Conservation (phyloP, 2,113 vertebrate species). For the Rhagologus leucostigma region DNA sequence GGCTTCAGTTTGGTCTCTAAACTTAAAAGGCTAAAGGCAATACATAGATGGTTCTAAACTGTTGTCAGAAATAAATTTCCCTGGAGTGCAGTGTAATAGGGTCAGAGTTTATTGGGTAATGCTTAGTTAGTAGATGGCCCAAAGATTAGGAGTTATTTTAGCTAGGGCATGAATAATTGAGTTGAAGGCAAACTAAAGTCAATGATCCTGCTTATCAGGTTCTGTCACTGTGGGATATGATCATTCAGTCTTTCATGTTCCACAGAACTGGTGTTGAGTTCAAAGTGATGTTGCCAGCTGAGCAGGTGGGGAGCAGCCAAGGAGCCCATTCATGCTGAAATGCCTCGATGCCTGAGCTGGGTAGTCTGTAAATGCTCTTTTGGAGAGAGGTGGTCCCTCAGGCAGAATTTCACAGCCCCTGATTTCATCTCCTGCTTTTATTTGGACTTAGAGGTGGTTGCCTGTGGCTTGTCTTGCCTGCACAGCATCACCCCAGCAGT, state of each 20-base stretch:
- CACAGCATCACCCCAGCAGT: neutral
- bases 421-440: neutral
- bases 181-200: neutral
- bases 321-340: neutral
- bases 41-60: neutral
- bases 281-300: neutral
- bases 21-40: neutral
- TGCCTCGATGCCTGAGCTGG: neutral
- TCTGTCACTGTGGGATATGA: neutral
- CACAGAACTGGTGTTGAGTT: neutral
- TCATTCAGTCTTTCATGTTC: neutral
- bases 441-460: neutral
- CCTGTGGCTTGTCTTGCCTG: neutral
- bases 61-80: conserved; percentile 17
- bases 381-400: neutral
- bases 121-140: neutral
- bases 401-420: neutral
- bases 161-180: neutral
- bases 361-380: neutral
- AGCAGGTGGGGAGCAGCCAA: neutral
- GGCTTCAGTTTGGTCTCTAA: neutral
- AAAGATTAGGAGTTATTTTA: conserved; percentile 23
- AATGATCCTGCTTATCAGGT: neutral
- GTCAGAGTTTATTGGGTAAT: conserved; percentile 36
- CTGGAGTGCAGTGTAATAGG: neutral